Conservation (phyloP, 2,888 invertebrate species). For the Atrina japonica region DNA sequence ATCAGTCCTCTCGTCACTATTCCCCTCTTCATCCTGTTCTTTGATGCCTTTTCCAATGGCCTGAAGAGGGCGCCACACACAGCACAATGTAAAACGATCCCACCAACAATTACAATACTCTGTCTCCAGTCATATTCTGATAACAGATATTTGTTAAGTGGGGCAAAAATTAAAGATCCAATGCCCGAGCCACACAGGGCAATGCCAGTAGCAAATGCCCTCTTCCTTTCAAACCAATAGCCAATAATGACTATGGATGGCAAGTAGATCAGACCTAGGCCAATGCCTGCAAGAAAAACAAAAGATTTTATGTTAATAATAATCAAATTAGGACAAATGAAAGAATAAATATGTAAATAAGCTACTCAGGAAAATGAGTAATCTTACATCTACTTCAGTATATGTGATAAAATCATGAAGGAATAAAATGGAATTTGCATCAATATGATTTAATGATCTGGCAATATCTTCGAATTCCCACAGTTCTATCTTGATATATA, state of each 20-base stretch:
- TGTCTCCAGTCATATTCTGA: slow-evolving; percentile 85
- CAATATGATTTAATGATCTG: no score
- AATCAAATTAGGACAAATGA: no score
- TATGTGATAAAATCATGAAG: no score
- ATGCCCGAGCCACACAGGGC: slow-evolving; percentile 98
- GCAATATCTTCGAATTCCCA: no score
- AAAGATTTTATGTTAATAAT: no score
- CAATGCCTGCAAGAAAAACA: slow-evolving; percentile 83
- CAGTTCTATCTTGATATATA: no score
- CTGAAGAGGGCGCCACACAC: slow-evolving; percentile 91
- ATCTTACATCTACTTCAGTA: not conserved
- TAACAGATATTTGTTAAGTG: slow-evolving; percentile 82
- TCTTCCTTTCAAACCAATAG: slow-evolving; percentile 97
- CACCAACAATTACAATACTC: slow-evolving; percentile 90
- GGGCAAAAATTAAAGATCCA: slow-evolving; percentile 92
- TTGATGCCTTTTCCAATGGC: slow-evolving; percentile 84
- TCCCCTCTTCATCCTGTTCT: slow-evolving; percentile 65
- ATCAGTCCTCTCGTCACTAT: slow-evolving; percentile 73
- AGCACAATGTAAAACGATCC: slow-evolving; percentile 88
- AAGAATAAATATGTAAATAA: slow-evolving; percentile 2
- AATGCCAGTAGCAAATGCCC: slow-evolving; percentile 96
- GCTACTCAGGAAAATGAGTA: not conserved
- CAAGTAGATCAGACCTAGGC: slow-evolving; percentile 96
- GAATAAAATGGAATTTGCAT: no score
- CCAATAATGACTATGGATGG: slow-evolving; percentile 97